Evolutionary conservation across 2,888 invertebrate species (phyloP), one percentile per base, ranked within the genome.

Genomic region (Rotaria sp.): DNA sequence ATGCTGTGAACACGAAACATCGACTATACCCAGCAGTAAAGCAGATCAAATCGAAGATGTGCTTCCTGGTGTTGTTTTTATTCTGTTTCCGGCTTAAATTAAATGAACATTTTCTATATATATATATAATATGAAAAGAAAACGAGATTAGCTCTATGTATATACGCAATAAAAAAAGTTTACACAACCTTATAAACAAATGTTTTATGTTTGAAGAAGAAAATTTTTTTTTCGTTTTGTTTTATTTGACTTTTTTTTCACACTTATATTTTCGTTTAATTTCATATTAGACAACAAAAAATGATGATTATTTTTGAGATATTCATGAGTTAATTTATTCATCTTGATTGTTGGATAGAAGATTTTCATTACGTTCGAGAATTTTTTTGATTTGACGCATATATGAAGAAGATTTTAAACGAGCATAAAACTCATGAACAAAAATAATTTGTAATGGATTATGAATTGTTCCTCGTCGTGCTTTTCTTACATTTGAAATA

Each of bases 1-100:
- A 67, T 67, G 67, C 67, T 67, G 67, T 67, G 67, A 67, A 67
- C 13, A 67, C 13, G 35, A 67, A 67, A 67, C 35, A 67, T n/a
- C 13, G 67, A 35, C 67, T 35, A 35, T 30, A 67, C 13, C 35
- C 67, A 67, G 30, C 35, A 67, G 67, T 67, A 8, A 67, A 67
- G 67, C 35, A 35, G 67, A 67, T 67, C 67, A 67, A 67, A 67
- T 67, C 67, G 67, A 67, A 35, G 15, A 52, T 52, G 52, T 52
- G 24, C 24, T 52, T 52, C 52, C 52, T 52, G 7, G 30, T 67
- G 67, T 67, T 30, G 30, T 30, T 67, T 38, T 67, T 67, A 7
- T 35, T 35, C 30, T 67, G 35, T 67, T 67, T 67, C 67, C 67
- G 67, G 67, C 35, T 35, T 67, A 35, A 67, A 67, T 67, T 67